Conservation (phyloP, 2,888 invertebrate genomes). For the Agrochola macilenta region DNA sequence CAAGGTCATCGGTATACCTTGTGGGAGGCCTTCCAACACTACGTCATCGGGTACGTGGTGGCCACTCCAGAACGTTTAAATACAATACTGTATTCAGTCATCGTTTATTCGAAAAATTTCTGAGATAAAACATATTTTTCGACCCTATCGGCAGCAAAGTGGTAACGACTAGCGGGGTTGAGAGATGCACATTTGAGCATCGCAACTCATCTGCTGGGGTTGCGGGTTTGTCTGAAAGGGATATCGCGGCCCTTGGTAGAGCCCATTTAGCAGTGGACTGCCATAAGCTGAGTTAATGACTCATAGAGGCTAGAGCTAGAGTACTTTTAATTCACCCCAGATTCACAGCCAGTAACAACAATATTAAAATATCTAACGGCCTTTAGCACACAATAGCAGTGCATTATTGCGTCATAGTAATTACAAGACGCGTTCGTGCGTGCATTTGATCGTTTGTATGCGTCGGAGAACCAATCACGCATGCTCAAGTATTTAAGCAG, state of each 20-base stretch:
- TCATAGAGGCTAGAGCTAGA: too few species aligned
- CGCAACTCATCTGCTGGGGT: too few species aligned
- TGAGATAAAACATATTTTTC: too few species aligned
- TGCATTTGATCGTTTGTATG: conserved; percentile 31
- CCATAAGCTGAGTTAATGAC: background rate
- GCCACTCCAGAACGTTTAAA: too few species aligned
- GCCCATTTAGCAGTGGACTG: background rate
- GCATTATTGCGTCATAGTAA: conserved; percentile 52
- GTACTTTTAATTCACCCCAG: background rate
- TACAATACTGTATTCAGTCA: background rate
- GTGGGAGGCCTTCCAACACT: too few species aligned
- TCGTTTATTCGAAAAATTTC: background rate
- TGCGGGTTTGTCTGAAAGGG: too few species aligned
- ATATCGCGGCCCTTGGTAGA: too few species aligned
- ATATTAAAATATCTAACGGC: background rate
- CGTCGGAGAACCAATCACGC: conserved; percentile 12
- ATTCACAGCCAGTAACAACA: background rate
- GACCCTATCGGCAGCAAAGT: too few species aligned
- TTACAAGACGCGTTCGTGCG: conserved; percentile 57
- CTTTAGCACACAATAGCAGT: conserved; percentile 18
- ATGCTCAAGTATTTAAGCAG: conserved; percentile 5
- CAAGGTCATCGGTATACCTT: too few species aligned
- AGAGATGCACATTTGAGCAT: too few species aligned
- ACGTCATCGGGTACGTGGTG: too few species aligned
- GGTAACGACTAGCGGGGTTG: too few species aligned